A percentile compares a stretch with the other conserved stretches of the same genome.
Conservation (phyloP, 2,797 vertebrate species). For the Cyclopterus lumpus region DNA sequence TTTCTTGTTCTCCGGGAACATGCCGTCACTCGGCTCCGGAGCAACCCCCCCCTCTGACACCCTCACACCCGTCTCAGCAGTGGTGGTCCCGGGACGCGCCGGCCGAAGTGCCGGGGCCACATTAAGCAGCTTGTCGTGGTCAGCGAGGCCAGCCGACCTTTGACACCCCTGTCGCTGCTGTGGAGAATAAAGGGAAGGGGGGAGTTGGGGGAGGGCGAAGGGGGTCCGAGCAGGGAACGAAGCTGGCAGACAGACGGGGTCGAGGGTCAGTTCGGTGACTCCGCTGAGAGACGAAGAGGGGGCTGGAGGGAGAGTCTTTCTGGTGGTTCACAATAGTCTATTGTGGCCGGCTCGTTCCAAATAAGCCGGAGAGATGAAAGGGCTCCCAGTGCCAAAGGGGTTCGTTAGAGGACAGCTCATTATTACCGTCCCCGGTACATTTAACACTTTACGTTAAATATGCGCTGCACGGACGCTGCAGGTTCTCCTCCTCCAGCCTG, state of each 20-base stretch:
- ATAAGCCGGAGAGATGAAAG: constrained; percentile 86
- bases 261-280: constrained; percentile 56
- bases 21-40: constrained; percentile 66
- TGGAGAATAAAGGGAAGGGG: constrained; percentile 25
- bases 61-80: background rate
- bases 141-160: constrained; percentile 93
- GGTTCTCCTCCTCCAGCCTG: constrained; percentile 83
- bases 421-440: constrained; percentile 65
- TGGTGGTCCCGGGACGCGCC: constrained; percentile 40
- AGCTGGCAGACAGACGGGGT: constrained; percentile 39
- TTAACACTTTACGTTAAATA: background rate
- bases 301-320: constrained; percentile 57
- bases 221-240: constrained; percentile 27
- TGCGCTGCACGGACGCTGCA: constrained; percentile 64
- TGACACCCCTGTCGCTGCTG: constrained; percentile 84
- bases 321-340: constrained; percentile 88
- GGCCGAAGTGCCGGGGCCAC: constrained; percentile 74
- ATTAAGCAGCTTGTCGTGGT: constrained; percentile 91
- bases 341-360: constrained; percentile 88
- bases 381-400: constrained; percentile 68
- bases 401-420: constrained; percentile 91
- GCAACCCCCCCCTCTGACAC: constrained; percentile 33
- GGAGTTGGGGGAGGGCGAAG: constrained; percentile 2
- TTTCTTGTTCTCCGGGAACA: constrained; percentile 31
- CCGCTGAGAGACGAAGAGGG: constrained; percentile 35